Conservation (phyloP, 2,888 invertebrate genomes). For the Heliconius sara region DNA sequence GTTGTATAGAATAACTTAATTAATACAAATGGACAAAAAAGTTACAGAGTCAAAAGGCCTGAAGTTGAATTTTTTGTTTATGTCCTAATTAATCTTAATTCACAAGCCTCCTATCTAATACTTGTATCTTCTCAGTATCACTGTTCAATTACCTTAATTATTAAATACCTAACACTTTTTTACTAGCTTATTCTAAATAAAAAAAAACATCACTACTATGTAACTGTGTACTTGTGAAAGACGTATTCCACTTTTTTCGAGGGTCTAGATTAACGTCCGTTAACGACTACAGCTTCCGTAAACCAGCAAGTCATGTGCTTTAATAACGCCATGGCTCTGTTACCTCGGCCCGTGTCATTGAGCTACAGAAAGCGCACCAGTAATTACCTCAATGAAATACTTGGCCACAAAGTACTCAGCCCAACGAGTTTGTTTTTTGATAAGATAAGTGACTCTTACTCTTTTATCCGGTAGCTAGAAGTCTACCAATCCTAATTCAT, state of each 20-base stretch:
- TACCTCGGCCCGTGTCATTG: constrained; percentile 59
- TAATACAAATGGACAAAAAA: too few species aligned
- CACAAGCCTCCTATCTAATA: too few species aligned
- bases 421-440: constrained; percentile 39
- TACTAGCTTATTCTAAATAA: neutral
- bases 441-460: constrained; percentile 7
- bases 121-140: too few species aligned
- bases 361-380: constrained; percentile 45
- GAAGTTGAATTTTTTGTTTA: too few species aligned
- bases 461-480: constrained; percentile 39
- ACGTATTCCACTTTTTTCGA: constrained; percentile 12
- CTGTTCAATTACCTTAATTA: too few species aligned
- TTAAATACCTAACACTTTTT: neutral
- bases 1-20: neutral
- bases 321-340: constrained; percentile 67
- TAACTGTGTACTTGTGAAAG: constrained; percentile 7
- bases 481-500: constrained; percentile 43
- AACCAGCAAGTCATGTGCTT: constrained; percentile 72
- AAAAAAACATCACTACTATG: neutral
- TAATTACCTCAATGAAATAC: constrained; percentile 45
- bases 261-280: constrained; percentile 55
- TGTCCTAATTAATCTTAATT: too few species aligned
- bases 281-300: constrained; percentile 58
- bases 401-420: constrained; percentile 32
- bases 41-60: too few species aligned